These are phyloP conservation scores for Coregonus sp. DNA, from an alignment of 2,797 vertebrate species.

Conservation along the genomic window DNA sequence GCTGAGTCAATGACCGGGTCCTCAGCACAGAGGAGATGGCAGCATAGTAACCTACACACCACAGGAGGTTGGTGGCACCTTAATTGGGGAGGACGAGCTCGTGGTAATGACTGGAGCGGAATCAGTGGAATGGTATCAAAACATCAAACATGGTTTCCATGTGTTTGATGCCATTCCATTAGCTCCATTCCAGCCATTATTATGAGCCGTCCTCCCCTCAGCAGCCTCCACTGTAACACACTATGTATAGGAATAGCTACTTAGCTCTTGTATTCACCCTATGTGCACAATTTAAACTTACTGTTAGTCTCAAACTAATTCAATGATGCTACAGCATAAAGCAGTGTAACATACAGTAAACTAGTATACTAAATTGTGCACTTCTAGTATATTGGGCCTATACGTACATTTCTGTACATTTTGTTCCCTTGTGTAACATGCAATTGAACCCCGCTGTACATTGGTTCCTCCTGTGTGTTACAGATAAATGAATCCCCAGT, in stretches of 20 bases:
- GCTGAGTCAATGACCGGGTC: background rate
- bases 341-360: background rate
- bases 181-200: too few species aligned
- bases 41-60: background rate
- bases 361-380: background rate
- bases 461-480: constrained; percentile 79
- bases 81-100: too few species aligned
- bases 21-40: background rate
- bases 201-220: too few species aligned
- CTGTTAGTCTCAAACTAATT: background rate
- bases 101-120: too few species aligned
- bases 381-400: background rate
- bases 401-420: background rate
- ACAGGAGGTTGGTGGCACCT: too few species aligned
- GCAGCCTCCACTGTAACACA: too few species aligned
- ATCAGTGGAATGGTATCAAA: too few species aligned
- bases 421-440: constrained; percentile 47
- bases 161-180: too few species aligned
- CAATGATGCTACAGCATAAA: background rate
- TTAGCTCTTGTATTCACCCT: background rate
- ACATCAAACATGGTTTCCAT: too few species aligned
- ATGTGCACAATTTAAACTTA: background rate
- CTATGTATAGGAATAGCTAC: background rate
- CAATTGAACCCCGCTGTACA: constrained; percentile 48
- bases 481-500: constrained; percentile 78